phyloP scores from a whole-genome alignment of 1,140 invertebrate species.

The Drosophila cardini region DNA sequence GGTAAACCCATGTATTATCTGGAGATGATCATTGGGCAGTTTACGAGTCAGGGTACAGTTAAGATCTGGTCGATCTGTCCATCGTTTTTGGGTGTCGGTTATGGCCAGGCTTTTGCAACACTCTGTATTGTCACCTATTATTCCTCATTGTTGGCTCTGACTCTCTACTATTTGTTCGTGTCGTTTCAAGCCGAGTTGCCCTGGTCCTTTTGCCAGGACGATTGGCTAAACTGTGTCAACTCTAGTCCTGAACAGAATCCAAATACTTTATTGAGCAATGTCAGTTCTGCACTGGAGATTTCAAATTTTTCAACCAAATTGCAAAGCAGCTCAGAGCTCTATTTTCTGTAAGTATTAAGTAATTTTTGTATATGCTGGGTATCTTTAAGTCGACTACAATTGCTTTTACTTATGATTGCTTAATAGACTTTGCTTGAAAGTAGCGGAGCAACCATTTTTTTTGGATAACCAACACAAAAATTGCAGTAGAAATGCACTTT shows the following conservation, averaged over 20 bases:
- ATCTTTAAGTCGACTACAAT: background rate
- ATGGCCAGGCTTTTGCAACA: conserved; percentile 89
- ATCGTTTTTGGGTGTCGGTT: conserved; percentile 89
- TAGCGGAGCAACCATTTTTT: no score
- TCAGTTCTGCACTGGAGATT: conserved; percentile 46
- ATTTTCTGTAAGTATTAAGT: conserved; percentile 69
- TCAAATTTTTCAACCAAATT: conserved; percentile 61
- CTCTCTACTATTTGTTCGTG: conserved; percentile 88
- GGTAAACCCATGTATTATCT: conserved; percentile 92
- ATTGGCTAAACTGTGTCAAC: conserved; percentile 86
- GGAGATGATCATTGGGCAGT: conserved; percentile 91
- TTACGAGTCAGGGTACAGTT: conserved; percentile 88
- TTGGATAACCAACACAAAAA: no score
- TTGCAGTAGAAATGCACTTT: no score
- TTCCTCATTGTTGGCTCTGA: conserved; percentile 89
- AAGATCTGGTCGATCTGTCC: conserved; percentile 86
- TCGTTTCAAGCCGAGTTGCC: conserved; percentile 88
- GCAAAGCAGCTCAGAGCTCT: conserved; percentile 86
- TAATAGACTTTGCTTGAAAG: background rate
- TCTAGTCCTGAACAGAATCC: conserved; percentile 46
- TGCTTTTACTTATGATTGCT: background rate
- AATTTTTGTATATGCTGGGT: no score
- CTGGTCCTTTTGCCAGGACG: conserved; percentile 88
- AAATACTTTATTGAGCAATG: background rate
- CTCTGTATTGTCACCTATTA: conserved; percentile 90